A percentile compares a stretch with the other conserved stretches of the same genome.
Evolutionary conservation across 2,888 invertebrate species (phyloP).

Genomic region (Hirtodrosophila cameraria): DNA sequence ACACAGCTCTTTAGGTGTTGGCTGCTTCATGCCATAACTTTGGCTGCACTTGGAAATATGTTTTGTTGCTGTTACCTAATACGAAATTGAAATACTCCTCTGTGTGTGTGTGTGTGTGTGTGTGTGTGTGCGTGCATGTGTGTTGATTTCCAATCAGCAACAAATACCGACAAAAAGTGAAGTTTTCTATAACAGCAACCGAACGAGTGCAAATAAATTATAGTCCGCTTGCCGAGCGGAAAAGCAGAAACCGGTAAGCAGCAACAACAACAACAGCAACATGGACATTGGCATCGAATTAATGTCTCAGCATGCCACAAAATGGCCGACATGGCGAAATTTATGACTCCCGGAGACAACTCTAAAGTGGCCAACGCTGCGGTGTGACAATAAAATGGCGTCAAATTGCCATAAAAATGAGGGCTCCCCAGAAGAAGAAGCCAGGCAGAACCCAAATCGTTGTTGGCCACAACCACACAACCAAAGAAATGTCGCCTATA

Average conservation of each 20-base stretch:
- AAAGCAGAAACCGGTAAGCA: conserved; percentile 45
- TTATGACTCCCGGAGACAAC: conserved; percentile 74
- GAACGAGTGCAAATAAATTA: conserved; percentile 69
- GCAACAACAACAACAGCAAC: conserved; percentile 12
- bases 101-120: conserved; percentile 5
- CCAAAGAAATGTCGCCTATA: conserved; percentile 48
- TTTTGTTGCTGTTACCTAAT: conserved; percentile 27
- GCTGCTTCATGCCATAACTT: conserved; percentile 62
- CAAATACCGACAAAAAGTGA: conserved; percentile 49
- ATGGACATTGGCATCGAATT: conserved; percentile 69
- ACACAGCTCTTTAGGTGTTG: conserved; percentile 45
- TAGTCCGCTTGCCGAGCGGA: conserved; percentile 35
- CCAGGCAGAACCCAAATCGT: conserved; percentile 53
- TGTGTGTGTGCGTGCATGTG: conserved; percentile 13
- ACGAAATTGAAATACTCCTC: conserved; percentile 69
- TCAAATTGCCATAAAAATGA: conserved; percentile 78
- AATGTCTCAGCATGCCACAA: conserved; percentile 77
- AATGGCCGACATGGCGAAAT: conserved; percentile 75
- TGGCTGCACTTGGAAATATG: conserved; percentile 67
- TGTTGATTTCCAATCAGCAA: conserved; percentile 69
- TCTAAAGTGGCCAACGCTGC: conserved; percentile 75
- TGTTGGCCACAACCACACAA: conserved; percentile 55
- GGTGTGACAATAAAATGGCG: conserved; percentile 78
- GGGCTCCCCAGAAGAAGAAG: conserved; percentile 28
- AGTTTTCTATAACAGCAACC: conserved; percentile 67